Evolutionary conservation across 2,888 invertebrate species (phyloP), one percentile per base, ranked within the genome.

Genomic region (Clepsis dumicolana): DNA sequence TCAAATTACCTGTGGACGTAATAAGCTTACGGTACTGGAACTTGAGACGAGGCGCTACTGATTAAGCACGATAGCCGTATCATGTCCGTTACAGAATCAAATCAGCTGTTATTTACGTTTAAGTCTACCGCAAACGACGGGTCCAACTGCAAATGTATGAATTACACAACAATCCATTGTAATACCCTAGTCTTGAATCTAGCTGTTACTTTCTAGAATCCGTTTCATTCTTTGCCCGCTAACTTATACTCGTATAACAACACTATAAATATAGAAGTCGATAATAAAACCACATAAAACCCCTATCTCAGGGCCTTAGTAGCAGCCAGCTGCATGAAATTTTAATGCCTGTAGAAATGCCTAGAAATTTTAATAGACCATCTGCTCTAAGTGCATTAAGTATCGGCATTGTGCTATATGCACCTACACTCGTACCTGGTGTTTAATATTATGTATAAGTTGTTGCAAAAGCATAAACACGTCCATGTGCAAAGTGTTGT

Each of bases 401-500:
- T 59, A 52, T 52, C 52, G 59, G 52, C 38, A 38, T 59, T 38
- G 21, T 27, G 27, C n/a, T 27, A 25, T 52, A 1, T 25, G n/a
- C 25, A 27, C 25, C 25, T 52, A n/a, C 35, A 27, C 25, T 52
- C 25, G 52, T 52, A n/a, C 35, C 24, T 4, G 4, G 14, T 54
- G 21, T 24, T 29, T 29, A 29, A 29, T 29, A 29, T n/a, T n/a
- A 38, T n/a, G n/a, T 12, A 53, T 38, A 44, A 5, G 16, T 35
- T 35, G 32, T 25, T 66, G 53, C 54, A 61, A 66, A 24, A 27
- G n/a, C 41, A 53, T 52, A 44, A 63, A 59, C 50, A 63, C 64
- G 63, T 59, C 52, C 59, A 63, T 68, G 63, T 59, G 59, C 59
- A 52, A 52, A 44, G 59, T 68, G 68, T 68, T 50, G 68, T 59